phyloP scores from a whole-genome alignment of 1,140 invertebrate genomes.

The Maniola jurtina region DNA sequence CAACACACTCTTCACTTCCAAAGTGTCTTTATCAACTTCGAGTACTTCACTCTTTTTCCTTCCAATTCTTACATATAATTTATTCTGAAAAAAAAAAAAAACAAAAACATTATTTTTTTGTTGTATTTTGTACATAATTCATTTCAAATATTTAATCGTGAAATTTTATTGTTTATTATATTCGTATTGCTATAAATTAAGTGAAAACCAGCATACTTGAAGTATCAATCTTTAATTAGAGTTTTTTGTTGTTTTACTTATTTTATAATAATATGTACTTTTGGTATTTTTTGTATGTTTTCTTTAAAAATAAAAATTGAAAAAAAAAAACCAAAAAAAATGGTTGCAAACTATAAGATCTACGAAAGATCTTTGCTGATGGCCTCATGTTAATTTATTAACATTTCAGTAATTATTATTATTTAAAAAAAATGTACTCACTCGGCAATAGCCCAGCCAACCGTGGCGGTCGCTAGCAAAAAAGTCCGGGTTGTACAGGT shows the following conservation, averaged over 20 bases:
- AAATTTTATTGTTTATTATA: too few species aligned
- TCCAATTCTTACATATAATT: conserved; percentile 78
- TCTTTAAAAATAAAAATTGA: too few species aligned
- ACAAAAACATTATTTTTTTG: neutral
- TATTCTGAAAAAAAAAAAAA: conserved; percentile 59
- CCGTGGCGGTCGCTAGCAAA: conserved; percentile 86
- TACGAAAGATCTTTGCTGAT: too few species aligned
- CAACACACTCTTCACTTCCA: conserved; percentile 81
- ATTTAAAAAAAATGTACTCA: conserved; percentile 66
- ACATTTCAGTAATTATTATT: neutral
- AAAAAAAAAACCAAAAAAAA: too few species aligned
- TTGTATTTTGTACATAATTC: too few species aligned
- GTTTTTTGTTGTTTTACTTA: too few species aligned
- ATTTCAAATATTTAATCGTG: neutral
- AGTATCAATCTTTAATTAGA: neutral
- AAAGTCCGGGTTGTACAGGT: conserved; percentile 89
- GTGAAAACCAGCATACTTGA: neutral
- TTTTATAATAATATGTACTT: too few species aligned
- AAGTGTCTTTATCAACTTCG: conserved; percentile 80
- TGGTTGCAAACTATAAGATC: too few species aligned
- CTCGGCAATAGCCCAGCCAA: conserved; percentile 92
- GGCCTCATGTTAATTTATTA: too few species aligned
- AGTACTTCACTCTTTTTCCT: conserved; percentile 82
- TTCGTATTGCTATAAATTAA: too few species aligned
- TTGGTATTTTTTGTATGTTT: too few species aligned